Evolutionary conservation across 2,888 invertebrate genomes (phyloP).

Genomic region (Amaurobius ferox): DNA sequence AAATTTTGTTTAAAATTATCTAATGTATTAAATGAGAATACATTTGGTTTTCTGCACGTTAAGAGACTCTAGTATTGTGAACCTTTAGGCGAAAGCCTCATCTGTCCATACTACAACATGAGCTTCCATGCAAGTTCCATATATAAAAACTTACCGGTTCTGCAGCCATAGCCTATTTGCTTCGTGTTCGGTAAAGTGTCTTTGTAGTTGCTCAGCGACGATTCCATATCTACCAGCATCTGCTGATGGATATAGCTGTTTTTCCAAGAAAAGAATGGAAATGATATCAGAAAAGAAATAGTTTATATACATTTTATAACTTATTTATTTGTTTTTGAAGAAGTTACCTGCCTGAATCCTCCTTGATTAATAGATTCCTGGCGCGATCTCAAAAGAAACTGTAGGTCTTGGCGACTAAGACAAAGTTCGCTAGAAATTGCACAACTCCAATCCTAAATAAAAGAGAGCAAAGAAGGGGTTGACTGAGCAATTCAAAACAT

Average conservation of each 20-base stretch:
- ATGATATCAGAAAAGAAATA: too few relatives aligned
- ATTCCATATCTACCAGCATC: slow-evolving; percentile 29
- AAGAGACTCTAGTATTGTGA: too few relatives aligned
- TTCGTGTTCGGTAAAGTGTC: slow-evolving; percentile 26
- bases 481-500: too few relatives aligned
- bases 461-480: slow-evolving; percentile 35
- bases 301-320: too few relatives aligned
- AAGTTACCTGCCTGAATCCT: slow-evolving; percentile 76
- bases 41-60: too few relatives aligned
- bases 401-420: slow-evolving; percentile 76
- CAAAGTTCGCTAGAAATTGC: slow-evolving; percentile 76
- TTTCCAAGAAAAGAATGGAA: not conserved
- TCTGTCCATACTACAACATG: too few relatives aligned
- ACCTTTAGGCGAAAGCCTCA: too few relatives aligned
- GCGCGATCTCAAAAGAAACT: slow-evolving; percentile 75
- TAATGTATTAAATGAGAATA: too few relatives aligned
- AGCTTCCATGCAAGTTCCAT: too few relatives aligned
- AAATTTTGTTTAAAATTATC: too few relatives aligned
- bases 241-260: slow-evolving; percentile 24
- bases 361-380: slow-evolving; percentile 75
- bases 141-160: slow-evolving; percentile 14
- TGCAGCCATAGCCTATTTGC: slow-evolving; percentile 19
- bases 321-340: not conserved
- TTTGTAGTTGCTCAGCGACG: slow-evolving; percentile 29
- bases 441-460: slow-evolving; percentile 75